Evolutionary conservation across 2,797 vertebrate genomes (phyloP), one percentile per base, ranked within the genome.

Genomic region (Enteromius paludinosus): DNA sequence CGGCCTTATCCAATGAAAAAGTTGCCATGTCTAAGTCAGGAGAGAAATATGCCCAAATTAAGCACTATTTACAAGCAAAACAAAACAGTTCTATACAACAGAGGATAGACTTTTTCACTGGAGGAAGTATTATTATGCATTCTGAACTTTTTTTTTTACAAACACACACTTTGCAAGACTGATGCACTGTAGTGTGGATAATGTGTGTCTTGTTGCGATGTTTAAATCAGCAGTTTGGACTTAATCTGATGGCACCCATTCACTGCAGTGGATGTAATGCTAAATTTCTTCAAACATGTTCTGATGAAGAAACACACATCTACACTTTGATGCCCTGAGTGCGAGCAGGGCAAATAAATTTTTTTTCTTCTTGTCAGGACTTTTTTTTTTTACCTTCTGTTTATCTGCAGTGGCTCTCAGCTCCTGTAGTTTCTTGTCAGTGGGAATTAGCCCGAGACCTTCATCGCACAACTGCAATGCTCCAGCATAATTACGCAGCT

Each of bases 391-490:
- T 89, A 98, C 98, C 95, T 96, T 97, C 45, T 96, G 90, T 88
- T 94, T 98, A 90, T 98, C 96, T 70, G 97, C 97, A 84, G 94
- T 92, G 28, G 92, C 86, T 91, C 96, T 95, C 4, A 94, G 89
- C 90, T 98, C 97, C 91, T 91, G 89, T 25, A 99, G 95, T 82
- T 96, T 98, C 89, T 95, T 96, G 84, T 99, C 96, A 8, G 90
- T 93, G 3, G 96, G 91, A 86, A 96, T 90, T 78, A 92, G 87
- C 65, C 81, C 88, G 59, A 99, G 94, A 30, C 96, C 98, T 7
- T 97, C 96, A 0, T 98, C 96, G 68, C 98, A 98, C 97, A 97
- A 99, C 12, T 88, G 93, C 85, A 98, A n/a, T 0, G 96, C 96
- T 82, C 96, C 96, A 0, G 90, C 83, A 85, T 95, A 97, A 85